Percentiles rank a stretch among this genome's conserved stretches.
Evolutionary conservation across 2,888 invertebrate genomes (phyloP).

Genomic region (Leptinotarsa haldemani): DNA sequence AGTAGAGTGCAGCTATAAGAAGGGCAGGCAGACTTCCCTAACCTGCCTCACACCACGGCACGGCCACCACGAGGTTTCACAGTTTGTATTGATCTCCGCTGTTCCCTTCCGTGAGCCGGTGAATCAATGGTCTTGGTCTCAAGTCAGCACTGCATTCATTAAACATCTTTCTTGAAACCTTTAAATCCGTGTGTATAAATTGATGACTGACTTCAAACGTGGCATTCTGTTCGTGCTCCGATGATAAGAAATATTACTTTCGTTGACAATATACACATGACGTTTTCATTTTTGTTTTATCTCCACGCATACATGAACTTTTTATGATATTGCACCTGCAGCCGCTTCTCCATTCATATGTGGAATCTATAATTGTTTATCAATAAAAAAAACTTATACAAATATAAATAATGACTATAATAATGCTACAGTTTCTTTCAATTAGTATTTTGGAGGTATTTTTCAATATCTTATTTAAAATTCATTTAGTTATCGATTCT

Average conservation of each 20-base stretch:
- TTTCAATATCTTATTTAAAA: too few species aligned
- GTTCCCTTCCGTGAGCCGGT: slow-evolving; percentile 59
- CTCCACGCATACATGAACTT: not conserved
- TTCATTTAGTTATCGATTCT: too few species aligned
- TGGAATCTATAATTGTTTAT: too few species aligned
- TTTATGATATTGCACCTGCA: too few species aligned
- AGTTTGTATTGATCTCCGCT: slow-evolving; percentile 65
- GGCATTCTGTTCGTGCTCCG: not conserved
- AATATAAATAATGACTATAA: too few species aligned
- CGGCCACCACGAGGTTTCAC: slow-evolving; percentile 56
- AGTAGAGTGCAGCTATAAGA: slow-evolving; percentile 59
- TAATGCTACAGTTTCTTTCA: too few species aligned
- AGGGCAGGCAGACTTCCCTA: slow-evolving; percentile 60
- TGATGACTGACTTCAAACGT: not conserved
- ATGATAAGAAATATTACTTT: not conserved
- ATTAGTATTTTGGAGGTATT: too few species aligned
- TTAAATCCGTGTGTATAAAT: not conserved
- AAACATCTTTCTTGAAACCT: slow-evolving; percentile 24
- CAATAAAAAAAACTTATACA: too few species aligned
- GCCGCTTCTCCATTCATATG: too few species aligned
- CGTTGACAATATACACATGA: not conserved
- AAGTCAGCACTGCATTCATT: slow-evolving; percentile 58
- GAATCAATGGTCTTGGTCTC: slow-evolving; percentile 64
- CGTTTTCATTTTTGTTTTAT: not conserved
- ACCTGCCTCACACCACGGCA: slow-evolving; percentile 64